Evolutionary conservation across 2,797 vertebrate species (phyloP).

Genomic region (Uromys caudimaculatus): DNA sequence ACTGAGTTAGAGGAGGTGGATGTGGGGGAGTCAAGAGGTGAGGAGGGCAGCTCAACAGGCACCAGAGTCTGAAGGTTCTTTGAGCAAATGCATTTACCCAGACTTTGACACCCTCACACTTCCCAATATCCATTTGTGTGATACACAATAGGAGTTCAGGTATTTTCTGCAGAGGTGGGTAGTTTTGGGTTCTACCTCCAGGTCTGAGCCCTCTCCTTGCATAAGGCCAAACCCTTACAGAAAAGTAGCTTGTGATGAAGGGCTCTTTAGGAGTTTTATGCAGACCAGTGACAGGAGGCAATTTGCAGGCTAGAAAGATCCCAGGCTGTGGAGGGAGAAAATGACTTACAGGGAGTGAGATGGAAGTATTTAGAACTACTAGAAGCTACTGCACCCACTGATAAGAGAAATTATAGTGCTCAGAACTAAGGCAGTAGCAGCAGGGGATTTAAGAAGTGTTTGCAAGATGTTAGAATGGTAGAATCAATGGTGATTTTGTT

Average conservation of each 20-base stretch:
- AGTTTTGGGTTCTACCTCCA: background rate
- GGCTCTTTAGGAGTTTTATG: slow-evolving; percentile 13
- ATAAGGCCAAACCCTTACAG: background rate
- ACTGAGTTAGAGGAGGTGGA: background rate
- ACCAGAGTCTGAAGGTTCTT: background rate
- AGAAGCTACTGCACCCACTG: background rate
- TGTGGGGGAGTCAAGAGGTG: background rate
- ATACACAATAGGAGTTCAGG: background rate
- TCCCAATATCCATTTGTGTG: background rate
- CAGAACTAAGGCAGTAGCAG: background rate
- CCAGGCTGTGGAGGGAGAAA: background rate
- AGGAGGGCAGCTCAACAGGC: background rate
- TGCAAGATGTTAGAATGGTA: background rate
- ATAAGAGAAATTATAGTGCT: background rate
- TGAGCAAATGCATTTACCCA: background rate
- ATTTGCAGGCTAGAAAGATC: slow-evolving; percentile 13
- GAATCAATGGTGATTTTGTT: background rate
- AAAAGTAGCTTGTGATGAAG: background rate
- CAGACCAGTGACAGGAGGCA: background rate
- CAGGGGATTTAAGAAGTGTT: background rate
- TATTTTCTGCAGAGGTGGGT: background rate
- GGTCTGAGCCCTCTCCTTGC: background rate
- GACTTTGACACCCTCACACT: slow-evolving; percentile 33
- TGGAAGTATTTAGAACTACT: background rate
- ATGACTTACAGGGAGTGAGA: background rate